Evolutionary conservation across 2,797 vertebrate genomes (phyloP).

Genomic region (Cygnus olor): DNA sequence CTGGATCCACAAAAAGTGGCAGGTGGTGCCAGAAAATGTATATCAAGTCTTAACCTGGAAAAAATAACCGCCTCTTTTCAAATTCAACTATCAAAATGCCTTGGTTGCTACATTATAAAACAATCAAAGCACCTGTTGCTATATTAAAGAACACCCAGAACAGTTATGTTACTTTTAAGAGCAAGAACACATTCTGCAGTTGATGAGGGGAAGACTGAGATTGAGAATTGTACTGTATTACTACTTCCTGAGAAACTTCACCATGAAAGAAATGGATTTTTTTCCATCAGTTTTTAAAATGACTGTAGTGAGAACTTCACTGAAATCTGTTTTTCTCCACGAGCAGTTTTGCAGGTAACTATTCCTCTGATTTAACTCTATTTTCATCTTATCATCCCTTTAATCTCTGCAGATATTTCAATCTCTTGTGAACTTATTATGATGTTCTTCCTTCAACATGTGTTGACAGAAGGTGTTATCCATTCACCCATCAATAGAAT

Average conservation of each 20-base stretch:
- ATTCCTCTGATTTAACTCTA: neutral
- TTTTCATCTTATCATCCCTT: neutral
- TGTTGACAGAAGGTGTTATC: neutral
- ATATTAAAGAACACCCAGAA: neutral
- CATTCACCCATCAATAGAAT: neutral
- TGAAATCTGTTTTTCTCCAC: neutral
- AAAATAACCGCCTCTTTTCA: neutral
- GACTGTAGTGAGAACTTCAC: neutral
- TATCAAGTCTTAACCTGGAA: neutral
- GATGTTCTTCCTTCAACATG: neutral
- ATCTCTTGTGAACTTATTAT: slow-evolving; percentile 16
- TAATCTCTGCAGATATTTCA: neutral
- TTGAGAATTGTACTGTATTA: neutral
- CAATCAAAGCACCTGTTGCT: neutral
- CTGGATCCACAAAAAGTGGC: neutral
- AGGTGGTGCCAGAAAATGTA: neutral
- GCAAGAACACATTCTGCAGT: neutral
- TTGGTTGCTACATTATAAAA: neutral
- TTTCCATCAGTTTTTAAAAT: neutral
- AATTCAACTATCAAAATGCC: neutral
- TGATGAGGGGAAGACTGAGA: neutral
- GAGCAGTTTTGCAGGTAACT: neutral
- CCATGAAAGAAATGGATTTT: neutral
- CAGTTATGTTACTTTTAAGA: neutral
- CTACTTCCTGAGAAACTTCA: neutral